These are phyloP conservation scores for Hermodice carunculata DNA, from an alignment of 2,888 invertebrate species.

Conservation along the genomic window DNA sequence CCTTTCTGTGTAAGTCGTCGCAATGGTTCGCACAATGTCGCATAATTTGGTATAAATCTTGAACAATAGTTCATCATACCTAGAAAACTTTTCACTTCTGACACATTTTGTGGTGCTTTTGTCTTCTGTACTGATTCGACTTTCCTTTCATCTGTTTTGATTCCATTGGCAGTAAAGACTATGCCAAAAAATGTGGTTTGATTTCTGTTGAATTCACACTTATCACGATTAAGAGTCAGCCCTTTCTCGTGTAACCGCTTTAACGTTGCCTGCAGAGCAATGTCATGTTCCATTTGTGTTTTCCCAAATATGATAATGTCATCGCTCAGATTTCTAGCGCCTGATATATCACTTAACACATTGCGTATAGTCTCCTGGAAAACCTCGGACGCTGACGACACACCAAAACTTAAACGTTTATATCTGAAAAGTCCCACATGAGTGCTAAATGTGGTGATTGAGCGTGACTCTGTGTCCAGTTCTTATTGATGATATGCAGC, in stretches of 20 bases:
- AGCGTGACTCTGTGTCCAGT: slow-evolving; percentile 43
- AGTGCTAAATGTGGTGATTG: slow-evolving; percentile 43
- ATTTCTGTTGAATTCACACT: slow-evolving; percentile 54
- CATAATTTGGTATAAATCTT: slow-evolving; percentile 5
- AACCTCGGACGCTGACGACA: slow-evolving; percentile 67
- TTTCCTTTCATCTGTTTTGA: slow-evolving; percentile 1
- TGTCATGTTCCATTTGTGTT: slow-evolving; percentile 53
- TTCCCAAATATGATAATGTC: slow-evolving; percentile 65
- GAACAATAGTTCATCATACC: slow-evolving; percentile 36
- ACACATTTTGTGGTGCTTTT: slow-evolving; percentile 41
- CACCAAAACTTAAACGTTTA: slow-evolving; percentile 45
- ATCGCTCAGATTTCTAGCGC: slow-evolving; percentile 63
- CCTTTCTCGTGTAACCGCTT: slow-evolving; percentile 33
- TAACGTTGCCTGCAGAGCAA: slow-evolving; percentile 45
- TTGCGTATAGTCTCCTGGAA: slow-evolving; percentile 67
- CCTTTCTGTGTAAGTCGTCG: neutral
- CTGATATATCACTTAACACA: slow-evolving; percentile 58
- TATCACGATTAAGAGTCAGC: slow-evolving; percentile 49
- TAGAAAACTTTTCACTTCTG: slow-evolving; percentile 45
- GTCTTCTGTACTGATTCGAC: slow-evolving; percentile 26
- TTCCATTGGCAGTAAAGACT: slow-evolving; percentile 7
- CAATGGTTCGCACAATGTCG: slow-evolving; percentile 1
- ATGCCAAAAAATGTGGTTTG: slow-evolving; percentile 19
- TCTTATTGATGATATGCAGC: slow-evolving; percentile 46
- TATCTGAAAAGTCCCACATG: slow-evolving; percentile 44